phyloP scores from a whole-genome alignment of 2,888 invertebrate species.

The Scelioninae gen. 1 region DNA sequence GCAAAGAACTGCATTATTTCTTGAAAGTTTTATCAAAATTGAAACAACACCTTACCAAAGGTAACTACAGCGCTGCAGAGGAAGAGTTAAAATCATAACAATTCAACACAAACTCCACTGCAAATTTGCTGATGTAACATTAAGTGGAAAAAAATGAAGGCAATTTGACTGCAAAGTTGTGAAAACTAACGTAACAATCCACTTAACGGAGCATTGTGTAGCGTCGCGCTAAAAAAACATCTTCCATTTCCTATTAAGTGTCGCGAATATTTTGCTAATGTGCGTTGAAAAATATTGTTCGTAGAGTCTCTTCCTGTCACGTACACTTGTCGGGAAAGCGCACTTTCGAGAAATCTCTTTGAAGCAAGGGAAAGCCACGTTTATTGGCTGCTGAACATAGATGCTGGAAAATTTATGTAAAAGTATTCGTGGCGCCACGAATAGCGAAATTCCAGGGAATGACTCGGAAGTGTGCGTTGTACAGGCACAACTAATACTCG shows the following conservation, averaged over 20 bases:
- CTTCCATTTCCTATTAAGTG: constrained; percentile 19
- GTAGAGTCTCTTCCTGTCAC: constrained; percentile 52
- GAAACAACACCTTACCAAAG: too few species aligned
- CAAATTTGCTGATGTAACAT: too few species aligned
- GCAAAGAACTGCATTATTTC: too few species aligned
- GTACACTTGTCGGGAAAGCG: constrained; percentile 49
- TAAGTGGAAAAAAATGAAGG: too few species aligned
- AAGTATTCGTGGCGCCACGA: constrained; percentile 62
- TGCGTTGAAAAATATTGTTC: constrained; percentile 52
- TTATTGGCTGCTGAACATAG: constrained; percentile 66
- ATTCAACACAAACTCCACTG: too few species aligned
- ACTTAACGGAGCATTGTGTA: constrained; percentile 1
- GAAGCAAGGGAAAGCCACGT: constrained; percentile 60
- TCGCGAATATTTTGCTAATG: constrained; percentile 48
- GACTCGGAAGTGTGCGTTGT: constrained; percentile 37
- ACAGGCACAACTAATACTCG: constrained; percentile 47
- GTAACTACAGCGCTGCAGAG: too few species aligned
- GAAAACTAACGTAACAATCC: constrained; percentile 3
- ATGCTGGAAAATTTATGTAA: constrained; percentile 69
- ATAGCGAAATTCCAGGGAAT: constrained; percentile 46
- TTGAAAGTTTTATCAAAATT: too few species aligned
- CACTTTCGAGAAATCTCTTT: constrained; percentile 66
- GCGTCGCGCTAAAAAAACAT: constrained; percentile 6
- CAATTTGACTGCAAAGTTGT: background rate
- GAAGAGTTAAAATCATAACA: too few species aligned